Evolutionary conservation across 2,888 invertebrate species (phyloP).

Genomic region (Phragmatobia fuliginosa): DNA sequence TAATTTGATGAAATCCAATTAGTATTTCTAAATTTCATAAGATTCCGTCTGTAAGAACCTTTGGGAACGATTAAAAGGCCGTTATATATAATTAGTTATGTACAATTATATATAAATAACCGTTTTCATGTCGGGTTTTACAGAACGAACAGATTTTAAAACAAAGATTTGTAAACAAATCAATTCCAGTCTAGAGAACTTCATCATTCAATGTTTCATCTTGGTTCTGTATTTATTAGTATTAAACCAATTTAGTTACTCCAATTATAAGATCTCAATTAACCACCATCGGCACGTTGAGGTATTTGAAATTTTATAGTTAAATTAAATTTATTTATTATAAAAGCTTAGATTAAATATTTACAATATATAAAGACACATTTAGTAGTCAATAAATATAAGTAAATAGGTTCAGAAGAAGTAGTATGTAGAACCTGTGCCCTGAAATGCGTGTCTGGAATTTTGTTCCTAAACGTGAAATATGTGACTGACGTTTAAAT

Average conservation of each 20-base stretch:
- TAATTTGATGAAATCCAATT: not conserved
- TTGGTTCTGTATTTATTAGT: not conserved
- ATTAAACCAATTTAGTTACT: not conserved
- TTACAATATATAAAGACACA: not conserved
- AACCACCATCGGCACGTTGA: not conserved
- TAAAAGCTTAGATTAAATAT: not conserved
- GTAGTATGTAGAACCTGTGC: not conserved
- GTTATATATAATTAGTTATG: too few relatives aligned
- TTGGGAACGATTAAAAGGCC: not conserved
- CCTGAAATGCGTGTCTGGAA: not conserved
- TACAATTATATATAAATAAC: slow-evolving; percentile 16
- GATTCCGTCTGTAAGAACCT: not conserved
- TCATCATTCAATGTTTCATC: slow-evolving; percentile 27
- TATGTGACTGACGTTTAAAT: not conserved
- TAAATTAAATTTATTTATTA: not conserved
- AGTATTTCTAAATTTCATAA: not conserved
- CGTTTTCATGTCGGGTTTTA: slow-evolving; percentile 11
- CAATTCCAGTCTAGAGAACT: slow-evolving; percentile 32
- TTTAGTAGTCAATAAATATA: too few relatives aligned
- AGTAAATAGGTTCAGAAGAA: not conserved
- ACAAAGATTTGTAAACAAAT: slow-evolving; percentile 42
- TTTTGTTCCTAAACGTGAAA: not conserved
- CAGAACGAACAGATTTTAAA: not conserved
- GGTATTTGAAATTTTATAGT: not conserved
- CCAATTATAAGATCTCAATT: slow-evolving; percentile 8